A percentile compares a stretch with the other conserved stretches of the same genome.
Conservation (phyloP, 2,797 vertebrate species). For the Clarias pachynema region DNA sequence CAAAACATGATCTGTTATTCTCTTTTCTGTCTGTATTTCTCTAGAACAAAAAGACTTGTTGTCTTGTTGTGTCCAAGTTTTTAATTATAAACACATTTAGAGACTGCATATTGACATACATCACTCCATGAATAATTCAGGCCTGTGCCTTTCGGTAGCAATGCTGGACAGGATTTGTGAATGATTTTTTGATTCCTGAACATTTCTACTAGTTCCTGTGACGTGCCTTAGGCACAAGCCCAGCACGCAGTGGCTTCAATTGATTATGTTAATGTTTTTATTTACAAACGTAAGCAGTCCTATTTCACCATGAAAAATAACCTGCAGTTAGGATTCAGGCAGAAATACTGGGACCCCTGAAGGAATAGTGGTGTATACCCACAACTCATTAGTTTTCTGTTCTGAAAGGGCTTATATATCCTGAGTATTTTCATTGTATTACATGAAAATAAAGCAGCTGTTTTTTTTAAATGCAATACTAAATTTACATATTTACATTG, state of each 20-base stretch:
- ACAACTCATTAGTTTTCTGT: neutral
- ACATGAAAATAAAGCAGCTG: neutral
- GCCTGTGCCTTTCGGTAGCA: neutral
- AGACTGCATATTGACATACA: neutral
- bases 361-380: neutral
- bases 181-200: neutral
- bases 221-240: neutral
- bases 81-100: neutral
- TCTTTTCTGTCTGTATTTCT: neutral
- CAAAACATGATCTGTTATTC: neutral
- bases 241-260: neutral
- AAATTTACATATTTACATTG: too few relatives aligned
- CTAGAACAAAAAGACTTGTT: neutral
- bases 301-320: conserved; percentile 4
- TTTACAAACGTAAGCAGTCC: neutral
- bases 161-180: neutral
- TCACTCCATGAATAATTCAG: neutral
- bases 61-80: neutral
- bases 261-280: neutral
- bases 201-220: neutral
- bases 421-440: neutral
- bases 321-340: neutral
- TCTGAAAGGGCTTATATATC: neutral
- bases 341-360: neutral
- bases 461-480: too few relatives aligned